Base-by-base conservation (phyloP, 2,113 vertebrate species). In the Microtus montanus region DNA sequence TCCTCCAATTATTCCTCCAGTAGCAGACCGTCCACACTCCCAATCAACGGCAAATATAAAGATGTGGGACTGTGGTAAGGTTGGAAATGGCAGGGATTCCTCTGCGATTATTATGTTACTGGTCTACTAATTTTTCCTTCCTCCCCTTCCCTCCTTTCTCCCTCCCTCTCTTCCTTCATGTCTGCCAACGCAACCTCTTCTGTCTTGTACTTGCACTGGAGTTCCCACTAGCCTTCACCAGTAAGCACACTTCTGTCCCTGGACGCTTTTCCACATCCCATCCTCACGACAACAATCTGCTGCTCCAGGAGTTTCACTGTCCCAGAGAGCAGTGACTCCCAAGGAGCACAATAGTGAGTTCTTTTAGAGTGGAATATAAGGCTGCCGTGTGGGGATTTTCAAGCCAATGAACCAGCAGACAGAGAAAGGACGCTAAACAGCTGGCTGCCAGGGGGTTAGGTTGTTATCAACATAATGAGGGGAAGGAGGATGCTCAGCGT, bases 361-460 rank as follows among this genome's bases (percentile, higher is more conserved):
- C 73, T 91, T 47, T 90, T 49, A 89, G 79, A 89, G 30, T 74
- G n/a, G 61, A 90, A 85, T 35, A 35, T 44, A 58, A 71, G 71
- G 83, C 4, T 64, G 38, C 17, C 9, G 63, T 91, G 52, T 49
- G 5, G 54, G n/a, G 49, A 58, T 79, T 63, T 13, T 83, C 54
- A 89, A 75, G 17, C 33, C 83, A 91, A 30, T 52, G 85, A 80
- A 92, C 68, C 52, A 96, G 61, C 2, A 88, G 68, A 70, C 54
- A 83, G 38, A 92, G 83, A 71, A 91, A 30, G 4, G 1, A 22
- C 44, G 70, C 35, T 83, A 35, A 44, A 84, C 71, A 24, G 15
- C 35, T 61, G 49, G 75, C 33, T n/a, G 47, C 47, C 49, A 33
- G n/a, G 63, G 47, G 12, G 35, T 2, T 41, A 49, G 30, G 86